phyloP scores from a whole-genome alignment of 2,797 vertebrate species.

The Channallabes apus region DNA sequence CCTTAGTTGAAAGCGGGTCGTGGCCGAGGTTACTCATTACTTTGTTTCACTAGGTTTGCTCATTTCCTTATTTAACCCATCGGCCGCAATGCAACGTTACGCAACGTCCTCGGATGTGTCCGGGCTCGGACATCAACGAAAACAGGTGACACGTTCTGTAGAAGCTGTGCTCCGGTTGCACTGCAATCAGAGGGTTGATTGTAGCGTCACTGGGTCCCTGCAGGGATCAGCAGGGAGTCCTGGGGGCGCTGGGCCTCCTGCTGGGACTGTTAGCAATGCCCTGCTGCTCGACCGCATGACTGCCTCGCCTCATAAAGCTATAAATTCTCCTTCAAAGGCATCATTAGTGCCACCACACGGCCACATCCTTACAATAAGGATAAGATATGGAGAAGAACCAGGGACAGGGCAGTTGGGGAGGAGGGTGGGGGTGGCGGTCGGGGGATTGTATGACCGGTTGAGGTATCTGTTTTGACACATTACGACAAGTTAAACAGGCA shows the following conservation, averaged over 20 bases:
- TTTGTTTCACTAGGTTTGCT: not conserved
- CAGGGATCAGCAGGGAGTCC: conserved; percentile 41
- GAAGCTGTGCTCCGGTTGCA: conserved; percentile 23
- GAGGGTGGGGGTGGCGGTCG: conserved; percentile 27
- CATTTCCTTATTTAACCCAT: not conserved
- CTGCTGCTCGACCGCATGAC: conserved; percentile 71
- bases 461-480: conserved; percentile 67
- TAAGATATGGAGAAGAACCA: conserved; percentile 45
- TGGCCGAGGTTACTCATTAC: not conserved
- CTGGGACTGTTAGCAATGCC: conserved; percentile 79
- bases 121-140: not conserved
- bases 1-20: not conserved
- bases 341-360: conserved; percentile 68
- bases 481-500: conserved; percentile 61
- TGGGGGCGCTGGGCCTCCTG: conserved; percentile 48
- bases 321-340: conserved; percentile 81
- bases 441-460: conserved; percentile 41
- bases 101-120: not conserved
- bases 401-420: not conserved
- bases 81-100: not conserved
- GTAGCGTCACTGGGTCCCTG: conserved; percentile 32
- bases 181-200: conserved; percentile 22
- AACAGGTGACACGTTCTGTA: not conserved
- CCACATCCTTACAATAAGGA: conserved; percentile 45
- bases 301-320: conserved; percentile 76